phyloP scores from a whole-genome alignment of 37 sponge, comb jelly and placozoan species.

The Agelas oroides region DNA sequence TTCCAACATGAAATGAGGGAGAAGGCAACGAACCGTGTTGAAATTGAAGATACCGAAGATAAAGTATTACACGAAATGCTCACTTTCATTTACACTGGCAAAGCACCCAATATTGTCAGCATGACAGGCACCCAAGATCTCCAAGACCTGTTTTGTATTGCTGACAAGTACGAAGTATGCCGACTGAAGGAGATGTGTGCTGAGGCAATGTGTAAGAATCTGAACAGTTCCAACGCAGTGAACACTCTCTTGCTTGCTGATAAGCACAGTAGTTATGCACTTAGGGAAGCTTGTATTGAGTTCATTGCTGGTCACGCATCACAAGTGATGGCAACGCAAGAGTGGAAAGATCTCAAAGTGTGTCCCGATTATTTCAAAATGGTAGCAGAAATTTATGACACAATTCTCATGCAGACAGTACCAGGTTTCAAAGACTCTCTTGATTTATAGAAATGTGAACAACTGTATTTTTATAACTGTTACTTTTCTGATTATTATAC shows the following conservation, averaged over 20 bases:
- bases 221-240: slow-evolving; percentile 53
- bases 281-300: slow-evolving; percentile 73
- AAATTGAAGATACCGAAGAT: slow-evolving; percentile 69
- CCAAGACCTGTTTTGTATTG: slow-evolving; percentile 70
- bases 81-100: slow-evolving; percentile 90
- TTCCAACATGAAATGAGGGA: slow-evolving; percentile 88
- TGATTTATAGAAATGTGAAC: too few relatives aligned
- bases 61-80: slow-evolving; percentile 82
- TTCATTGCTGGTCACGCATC: slow-evolving; percentile 80
- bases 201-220: too few relatives aligned
- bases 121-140: too few relatives aligned
- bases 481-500: too few relatives aligned
- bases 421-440: too few relatives aligned
- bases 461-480: too few relatives aligned
- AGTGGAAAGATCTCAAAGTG: slow-evolving; percentile 56
- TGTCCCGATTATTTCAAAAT: slow-evolving; percentile 41
- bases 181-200: too few relatives aligned
- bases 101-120: neutral
- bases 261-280: slow-evolving; percentile 71
- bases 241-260: slow-evolving; percentile 83
- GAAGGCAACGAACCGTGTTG: slow-evolving; percentile 75
- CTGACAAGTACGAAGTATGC: slow-evolving; percentile 72
- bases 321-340: slow-evolving; percentile 77
- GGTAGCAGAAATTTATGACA: slow-evolving; percentile 54
- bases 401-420: too few relatives aligned